A percentile compares a stretch with the other conserved stretches of the same genome.
phyloP scores from a whole-genome alignment of 2,113 vertebrate species.

The Pelobates fuscus region DNA sequence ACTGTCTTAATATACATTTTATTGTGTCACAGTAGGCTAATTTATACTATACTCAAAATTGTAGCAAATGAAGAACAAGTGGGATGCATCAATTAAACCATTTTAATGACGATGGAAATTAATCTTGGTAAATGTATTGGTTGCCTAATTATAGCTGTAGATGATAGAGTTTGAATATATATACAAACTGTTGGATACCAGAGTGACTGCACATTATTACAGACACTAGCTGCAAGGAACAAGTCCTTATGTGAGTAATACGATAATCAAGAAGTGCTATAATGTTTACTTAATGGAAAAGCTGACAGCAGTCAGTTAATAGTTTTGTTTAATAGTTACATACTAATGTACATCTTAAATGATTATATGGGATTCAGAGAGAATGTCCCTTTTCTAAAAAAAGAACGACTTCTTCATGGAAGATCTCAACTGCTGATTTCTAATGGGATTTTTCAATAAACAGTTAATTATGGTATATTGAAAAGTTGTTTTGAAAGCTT shows the following conservation, averaged over 20 bases:
- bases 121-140: constrained; percentile 24
- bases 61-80: constrained; percentile 19
- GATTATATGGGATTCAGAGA: too few relatives aligned
- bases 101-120: constrained; percentile 36
- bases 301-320: constrained; percentile 22
- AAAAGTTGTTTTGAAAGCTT: too few relatives aligned
- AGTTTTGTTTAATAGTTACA: constrained; percentile 12
- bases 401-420: too few relatives aligned
- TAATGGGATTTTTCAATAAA: too few relatives aligned
- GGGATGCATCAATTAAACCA: constrained; percentile 29
- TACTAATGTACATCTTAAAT: not conserved
- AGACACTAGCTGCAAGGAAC: constrained; percentile 30
- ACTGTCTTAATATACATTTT: constrained; percentile 1
- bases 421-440: too few relatives aligned
- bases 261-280: constrained; percentile 21
- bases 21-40: constrained; percentile 34
- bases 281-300: constrained; percentile 38
- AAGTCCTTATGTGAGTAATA: constrained; percentile 17
- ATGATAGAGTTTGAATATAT: constrained; percentile 19
- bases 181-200: constrained; percentile 25
- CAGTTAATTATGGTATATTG: too few relatives aligned
- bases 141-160: constrained; percentile 38
- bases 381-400: too few relatives aligned
- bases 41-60: constrained; percentile 30
- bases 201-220: constrained; percentile 23